Evolutionary conservation across 2,888 invertebrate species (phyloP), one percentile per base, ranked within the genome.

Genomic region (Pterostichus madidus): DNA sequence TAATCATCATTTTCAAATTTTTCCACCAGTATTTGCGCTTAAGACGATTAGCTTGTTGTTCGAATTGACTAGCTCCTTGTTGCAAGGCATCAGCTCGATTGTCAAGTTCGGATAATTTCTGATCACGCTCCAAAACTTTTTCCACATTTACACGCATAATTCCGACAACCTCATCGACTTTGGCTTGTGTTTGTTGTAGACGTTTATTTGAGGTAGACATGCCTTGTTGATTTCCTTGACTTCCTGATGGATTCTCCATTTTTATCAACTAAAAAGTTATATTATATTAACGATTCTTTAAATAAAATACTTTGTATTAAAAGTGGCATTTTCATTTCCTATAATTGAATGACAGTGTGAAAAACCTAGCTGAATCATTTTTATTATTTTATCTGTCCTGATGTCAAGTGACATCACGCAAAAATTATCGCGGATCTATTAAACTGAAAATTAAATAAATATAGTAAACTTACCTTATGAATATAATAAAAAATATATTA

Each of bases 21-120:
- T 98, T 97, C 94, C 98, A 94, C 98, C 98, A 99, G 90, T 97
- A 98, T 91, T 98, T 98, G 89, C 97, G 94, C 91, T 98, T 98
- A 90, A 98, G 92, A 92, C 98, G 98, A 87, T 98, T 98, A 84
- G 98, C 98, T 90, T 98, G 97, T 87, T 98, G 98, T 90, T 98
- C 98, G 90, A 99, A 99, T 88, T 98, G 97, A 88, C 98, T 98
- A 77, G 98, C 98, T 59, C 97, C 97, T 89, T 97, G 96, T 88
- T 98, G 97, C 83, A 98, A 91, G 84, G 97, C 98, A 92, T 98
- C 98, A 88, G 98, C 98, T 92, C 98, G 93, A 90, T 98, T 97
- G 89, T 99, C 98, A 84, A 98, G 91, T 91, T 98, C 98, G 46
- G 98, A 97, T 85, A 99, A 92, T 90, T 98, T 98, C 88, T 96